Evolutionary conservation across 2,113 vertebrate species (phyloP).

Genomic region (Phaetusa simplex): DNA sequence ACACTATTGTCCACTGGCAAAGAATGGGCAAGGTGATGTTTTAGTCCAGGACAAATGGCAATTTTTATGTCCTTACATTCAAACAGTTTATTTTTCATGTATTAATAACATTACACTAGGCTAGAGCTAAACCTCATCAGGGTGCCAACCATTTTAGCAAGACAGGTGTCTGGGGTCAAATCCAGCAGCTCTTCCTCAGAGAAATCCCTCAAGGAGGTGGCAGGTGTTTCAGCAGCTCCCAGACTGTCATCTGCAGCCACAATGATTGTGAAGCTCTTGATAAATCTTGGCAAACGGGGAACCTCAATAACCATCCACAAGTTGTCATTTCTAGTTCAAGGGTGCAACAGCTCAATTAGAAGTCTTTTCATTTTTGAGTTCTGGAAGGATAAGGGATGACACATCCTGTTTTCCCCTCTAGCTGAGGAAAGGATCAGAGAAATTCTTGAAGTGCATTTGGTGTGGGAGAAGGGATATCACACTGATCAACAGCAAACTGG

Average conservation of each 20-base stretch:
- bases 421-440: not conserved
- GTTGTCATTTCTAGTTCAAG: not conserved
- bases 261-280: not conserved
- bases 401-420: not conserved
- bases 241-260: not conserved
- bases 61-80: not conserved
- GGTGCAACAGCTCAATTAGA: not conserved
- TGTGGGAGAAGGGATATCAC: not conserved
- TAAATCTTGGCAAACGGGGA: not conserved
- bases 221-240: not conserved
- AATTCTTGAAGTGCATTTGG: not conserved
- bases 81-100: not conserved
- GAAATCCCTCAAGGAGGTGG: not conserved
- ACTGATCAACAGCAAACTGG: not conserved
- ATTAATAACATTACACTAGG: not conserved
- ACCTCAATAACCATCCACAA: not conserved
- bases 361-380: not conserved
- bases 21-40: not conserved
- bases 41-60: not conserved
- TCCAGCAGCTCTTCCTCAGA: not conserved
- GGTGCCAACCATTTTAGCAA: not conserved
- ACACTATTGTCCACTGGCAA: accelerated
- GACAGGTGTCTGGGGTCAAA: not conserved
- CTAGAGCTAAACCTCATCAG: not conserved
- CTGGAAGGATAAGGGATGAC: not conserved